Conservation (phyloP, 2,113 vertebrate species). For the Gopherus flavomarginatus region DNA sequence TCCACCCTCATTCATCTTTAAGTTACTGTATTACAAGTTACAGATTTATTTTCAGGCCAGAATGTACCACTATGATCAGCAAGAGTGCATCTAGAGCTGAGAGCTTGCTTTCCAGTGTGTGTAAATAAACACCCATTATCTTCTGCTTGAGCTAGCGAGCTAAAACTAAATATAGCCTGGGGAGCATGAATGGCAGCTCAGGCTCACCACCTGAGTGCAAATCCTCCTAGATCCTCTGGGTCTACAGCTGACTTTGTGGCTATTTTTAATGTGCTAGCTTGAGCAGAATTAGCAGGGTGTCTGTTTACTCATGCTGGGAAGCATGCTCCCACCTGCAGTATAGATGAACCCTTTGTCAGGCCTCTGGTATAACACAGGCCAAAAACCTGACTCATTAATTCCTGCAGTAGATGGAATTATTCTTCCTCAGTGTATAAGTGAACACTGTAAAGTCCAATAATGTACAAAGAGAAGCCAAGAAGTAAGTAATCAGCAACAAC, state of each 20-base stretch:
- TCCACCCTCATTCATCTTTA: neutral
- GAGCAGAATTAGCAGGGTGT: neutral
- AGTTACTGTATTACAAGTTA: neutral
- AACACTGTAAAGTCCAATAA: neutral
- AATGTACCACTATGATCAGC: accelerated
- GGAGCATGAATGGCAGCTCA: neutral
- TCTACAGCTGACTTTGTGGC: neutral
- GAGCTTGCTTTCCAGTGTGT: neutral
- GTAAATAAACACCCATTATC: neutral
- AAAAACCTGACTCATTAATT: neutral
- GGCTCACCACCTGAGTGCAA: neutral
- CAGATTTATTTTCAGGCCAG: neutral
- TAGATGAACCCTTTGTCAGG: neutral
- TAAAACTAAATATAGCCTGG: neutral
- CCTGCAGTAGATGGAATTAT: neutral
- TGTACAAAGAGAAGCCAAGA: neutral
- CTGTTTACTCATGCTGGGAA: neutral
- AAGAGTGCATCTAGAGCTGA: neutral
- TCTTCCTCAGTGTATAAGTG: neutral
- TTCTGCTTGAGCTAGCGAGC: neutral
- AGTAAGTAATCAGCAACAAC: neutral
- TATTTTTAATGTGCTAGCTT: neutral
- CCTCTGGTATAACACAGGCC: neutral
- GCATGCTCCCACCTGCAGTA: no score
- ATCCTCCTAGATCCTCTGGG: neutral